Evolutionary conservation across 1,140 invertebrate species (phyloP).

Genomic region (Musca vetustissima): DNA sequence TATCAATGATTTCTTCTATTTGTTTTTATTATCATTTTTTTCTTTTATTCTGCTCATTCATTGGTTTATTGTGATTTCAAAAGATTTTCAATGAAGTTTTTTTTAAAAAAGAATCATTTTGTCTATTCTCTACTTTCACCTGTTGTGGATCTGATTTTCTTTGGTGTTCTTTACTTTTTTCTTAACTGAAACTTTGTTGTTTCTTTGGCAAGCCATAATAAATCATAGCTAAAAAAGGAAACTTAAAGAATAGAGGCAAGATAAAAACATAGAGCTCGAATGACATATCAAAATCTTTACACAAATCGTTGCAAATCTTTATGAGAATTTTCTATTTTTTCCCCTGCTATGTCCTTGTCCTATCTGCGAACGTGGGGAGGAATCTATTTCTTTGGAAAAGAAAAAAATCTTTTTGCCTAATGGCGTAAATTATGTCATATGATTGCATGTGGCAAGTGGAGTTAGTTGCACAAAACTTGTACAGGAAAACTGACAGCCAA

Average conservation of each 20-base stretch:
- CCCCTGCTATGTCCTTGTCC: neutral
- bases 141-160: neutral
- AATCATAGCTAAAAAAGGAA: neutral
- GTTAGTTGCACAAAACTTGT: constrained; percentile 1
- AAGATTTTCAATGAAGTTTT: neutral
- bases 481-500: constrained; percentile 6
- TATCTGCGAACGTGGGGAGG: neutral
- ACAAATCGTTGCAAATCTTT: constrained; percentile 24
- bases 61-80: neutral
- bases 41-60: no score
- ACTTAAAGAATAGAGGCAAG: no score
- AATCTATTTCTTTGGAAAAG: neutral
- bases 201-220: neutral
- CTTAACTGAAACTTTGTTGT: no score
- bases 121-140: neutral
- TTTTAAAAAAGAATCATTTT: neutral
- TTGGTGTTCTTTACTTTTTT: neutral
- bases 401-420: constrained; percentile 20
- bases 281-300: neutral
- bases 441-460: constrained; percentile 23
- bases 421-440: constrained; percentile 22
- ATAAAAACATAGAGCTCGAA: no score
- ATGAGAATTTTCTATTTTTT: no score
- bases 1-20: no score
- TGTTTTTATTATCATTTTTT: no score